Evolutionary conservation across 2,888 invertebrate genomes (phyloP), one percentile per base, ranked within the genome.

Genomic region (Pachymerium ferrugineum): DNA sequence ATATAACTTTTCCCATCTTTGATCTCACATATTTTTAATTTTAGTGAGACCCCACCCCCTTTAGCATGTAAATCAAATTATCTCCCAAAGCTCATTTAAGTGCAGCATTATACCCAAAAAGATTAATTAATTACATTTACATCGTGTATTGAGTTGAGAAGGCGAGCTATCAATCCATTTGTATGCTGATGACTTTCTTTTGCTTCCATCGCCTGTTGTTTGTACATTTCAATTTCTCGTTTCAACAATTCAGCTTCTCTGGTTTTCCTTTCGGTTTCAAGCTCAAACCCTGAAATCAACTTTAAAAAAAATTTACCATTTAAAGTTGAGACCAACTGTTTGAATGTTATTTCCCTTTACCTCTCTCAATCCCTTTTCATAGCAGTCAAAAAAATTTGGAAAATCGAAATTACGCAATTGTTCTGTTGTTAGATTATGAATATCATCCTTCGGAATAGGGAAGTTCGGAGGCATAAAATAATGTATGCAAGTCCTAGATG

Each of bases 401-500:
- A n/a, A n/a, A n/a, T n/a, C n/a, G n/a, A n/a, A n/a, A n/a, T n/a
- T n/a, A n/a, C n/a, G 12, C 16, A 73, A 28, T 35, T 73, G 67
- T 5, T 73, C 67, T 16, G 14, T 8, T 1, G 33, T 10, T 14
- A 73, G 16, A 22, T 31, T 25, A 12, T 73, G 3, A 5, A 73
- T 33, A 8, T 19, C 22, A 28, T 73, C 73, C 19, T 73, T 73
- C 8, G 62, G 19, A 16, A 73, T 68, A 3, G 5, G 5, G 67
- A 67, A 73, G 3, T 73, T 22, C 0, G 73, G 73, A 3, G 73
- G 73, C 73, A 68, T 67, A 35, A 73, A 73, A 35, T 42, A 73
- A 68, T 73, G 73, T 25, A 73, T n/a, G 31, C 73, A 73, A 19
- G 73, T 73, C 35, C 73, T 73, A 72, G 14, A n/a, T n/a, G n/a